Percentiles rank a stretch among this genome's conserved stretches.
phyloP scores from a whole-genome alignment of 2,888 invertebrate species.

The Notodonta dromedarius region DNA sequence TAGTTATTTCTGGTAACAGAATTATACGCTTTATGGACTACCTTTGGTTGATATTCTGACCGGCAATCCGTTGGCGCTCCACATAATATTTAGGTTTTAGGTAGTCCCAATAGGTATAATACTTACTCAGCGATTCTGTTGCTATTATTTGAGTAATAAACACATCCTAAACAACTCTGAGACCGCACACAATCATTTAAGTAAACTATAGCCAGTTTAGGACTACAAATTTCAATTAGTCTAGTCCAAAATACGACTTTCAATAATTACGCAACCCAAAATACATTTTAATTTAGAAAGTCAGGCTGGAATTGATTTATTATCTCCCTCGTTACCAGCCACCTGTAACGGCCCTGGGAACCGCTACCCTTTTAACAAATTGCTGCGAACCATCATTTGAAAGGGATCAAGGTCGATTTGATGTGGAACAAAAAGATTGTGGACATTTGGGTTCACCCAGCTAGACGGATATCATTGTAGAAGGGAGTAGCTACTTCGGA shows the following conservation, averaged over 20 bases:
- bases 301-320: constrained; percentile 38
- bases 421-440: constrained; percentile 12
- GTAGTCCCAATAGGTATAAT: too few relatives aligned
- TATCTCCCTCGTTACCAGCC: constrained; percentile 22
- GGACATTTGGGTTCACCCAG: background rate
- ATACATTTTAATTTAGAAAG: constrained; percentile 9
- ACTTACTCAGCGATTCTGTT: too few relatives aligned
- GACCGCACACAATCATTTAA: too few relatives aligned
- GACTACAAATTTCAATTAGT: background rate
- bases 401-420: constrained; percentile 15
- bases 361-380: constrained; percentile 47
- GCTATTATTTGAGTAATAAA: too few relatives aligned
- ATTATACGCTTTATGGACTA: too few relatives aligned
- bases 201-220: too few relatives aligned
- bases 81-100: too few relatives aligned
- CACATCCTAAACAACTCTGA: too few relatives aligned
- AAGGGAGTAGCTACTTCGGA: background rate
- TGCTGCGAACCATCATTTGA: constrained; percentile 31
- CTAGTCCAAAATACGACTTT: background rate
- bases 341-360: constrained; percentile 32
- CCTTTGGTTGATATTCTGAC: too few relatives aligned
- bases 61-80: too few relatives aligned
- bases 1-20: too few relatives aligned
- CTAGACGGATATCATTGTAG: background rate
- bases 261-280: background rate